Base-by-base conservation (phyloP, 2,888 invertebrate species). In the Eupithecia tripunctaria region DNA sequence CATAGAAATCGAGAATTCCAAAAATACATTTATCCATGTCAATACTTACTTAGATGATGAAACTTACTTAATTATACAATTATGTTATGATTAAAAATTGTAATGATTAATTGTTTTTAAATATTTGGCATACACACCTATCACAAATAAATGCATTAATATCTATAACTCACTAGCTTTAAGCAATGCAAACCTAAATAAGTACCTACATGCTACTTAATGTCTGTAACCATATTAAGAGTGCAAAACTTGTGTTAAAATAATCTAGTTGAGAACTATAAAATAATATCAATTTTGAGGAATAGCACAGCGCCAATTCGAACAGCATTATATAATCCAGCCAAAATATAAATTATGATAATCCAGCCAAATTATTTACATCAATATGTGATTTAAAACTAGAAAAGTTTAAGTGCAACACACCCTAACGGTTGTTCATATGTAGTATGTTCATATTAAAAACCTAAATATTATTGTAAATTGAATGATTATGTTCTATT, bases 11-110 rank as follows among this genome's bases (percentile, higher is more conserved):
- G 8, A 8, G 8, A 62, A 32, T 18, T 62, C 18, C 10, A 62
- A 62, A 29, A 62, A 63, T 63, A 63, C 63, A 63, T 63, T 62
- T n/a, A n/a, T 8, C 29, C 6, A 60, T 60, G 29, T 60, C 27
- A 32, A 32, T 32, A n/a, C n/a, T n/a, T n/a, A n/a, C n/a, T n/a
- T n/a, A 29, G 21, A 63, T 21, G 27, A 18, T 18, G 32, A 63
- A 32, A 63, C 36, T 36, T n/a, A 63, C 36, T 6, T 32, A n/a
- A n/a, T n/a, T n/a, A 36, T 3, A 36, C 29, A 63, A 21, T 36
- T 32, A 36, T 60, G 27, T 36, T 32, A 36, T 60, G 27, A 62
- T 62, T 32, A 62, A 32, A 32, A n/a, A 32, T n/a, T 63, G n/a
- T 32, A 63, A 29, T 18, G 29, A 60, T 27, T 25, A 59, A 59